These are phyloP conservation scores for Parelbella ahira DNA, from an alignment of 2,888 invertebrate genomes.

Conservation along the genomic window DNA sequence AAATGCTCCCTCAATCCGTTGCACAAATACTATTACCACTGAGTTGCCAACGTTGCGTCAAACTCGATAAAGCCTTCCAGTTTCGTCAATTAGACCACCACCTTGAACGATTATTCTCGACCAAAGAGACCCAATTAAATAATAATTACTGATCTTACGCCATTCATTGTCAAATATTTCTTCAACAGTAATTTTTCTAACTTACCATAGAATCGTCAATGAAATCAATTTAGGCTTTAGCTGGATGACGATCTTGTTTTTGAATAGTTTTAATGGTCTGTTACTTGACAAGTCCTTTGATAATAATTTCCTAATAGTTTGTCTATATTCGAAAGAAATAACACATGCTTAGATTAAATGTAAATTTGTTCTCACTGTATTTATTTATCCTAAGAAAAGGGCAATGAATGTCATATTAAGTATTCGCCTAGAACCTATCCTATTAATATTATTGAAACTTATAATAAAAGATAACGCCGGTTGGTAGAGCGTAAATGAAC, in stretches of 20 bases:
- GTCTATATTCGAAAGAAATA: too few species aligned
- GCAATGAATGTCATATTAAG: too few species aligned
- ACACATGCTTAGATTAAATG: too few species aligned
- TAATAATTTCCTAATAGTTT: too few species aligned
- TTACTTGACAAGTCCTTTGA: too few species aligned
- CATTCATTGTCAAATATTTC: slow-evolving; percentile 15
- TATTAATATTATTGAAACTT: too few species aligned
- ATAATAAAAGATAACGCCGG: not conserved
- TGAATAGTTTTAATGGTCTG: too few species aligned
- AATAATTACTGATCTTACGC: slow-evolving; percentile 16
- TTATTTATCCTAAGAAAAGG: too few species aligned
- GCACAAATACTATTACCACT: slow-evolving; percentile 45
- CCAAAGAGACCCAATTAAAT: slow-evolving; percentile 18
- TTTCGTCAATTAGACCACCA: slow-evolving; percentile 22
- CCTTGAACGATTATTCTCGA: slow-evolving; percentile 20
- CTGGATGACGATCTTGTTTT: too few species aligned
- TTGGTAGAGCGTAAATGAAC: slow-evolving; percentile 12
- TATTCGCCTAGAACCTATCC: too few species aligned
- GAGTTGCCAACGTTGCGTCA: slow-evolving; percentile 34
- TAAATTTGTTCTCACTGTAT: too few species aligned
- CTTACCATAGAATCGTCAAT: not conserved
- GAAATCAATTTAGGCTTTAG: slow-evolving; percentile 6
- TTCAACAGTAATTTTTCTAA: slow-evolving; percentile 4
- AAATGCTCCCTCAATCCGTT: slow-evolving; percentile 38
- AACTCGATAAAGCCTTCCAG: slow-evolving; percentile 15